Evolutionary conservation across 1,140 invertebrate species (phyloP), one percentile per base, ranked within the genome.

Genomic region (Anoplophora glabripennis): DNA sequence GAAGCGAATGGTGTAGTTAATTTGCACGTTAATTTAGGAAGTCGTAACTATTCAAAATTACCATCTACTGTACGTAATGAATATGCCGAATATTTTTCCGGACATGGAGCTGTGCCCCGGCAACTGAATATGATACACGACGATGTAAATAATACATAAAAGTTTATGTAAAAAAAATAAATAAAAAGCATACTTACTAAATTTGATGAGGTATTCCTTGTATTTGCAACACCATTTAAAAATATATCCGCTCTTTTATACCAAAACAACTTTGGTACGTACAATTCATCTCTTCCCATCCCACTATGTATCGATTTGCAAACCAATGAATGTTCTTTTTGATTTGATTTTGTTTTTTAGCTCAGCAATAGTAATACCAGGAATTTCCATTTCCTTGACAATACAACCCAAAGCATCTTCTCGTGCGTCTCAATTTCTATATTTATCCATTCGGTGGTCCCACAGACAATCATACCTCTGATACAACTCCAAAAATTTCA

Each of bases 271-370:
- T 61, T 61, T 47, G 62, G 62, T 21, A 57, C 53, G 36, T 64
- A 64, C 9, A 64, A 15, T 15, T 64, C 63, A 9, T 61, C 63
- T 38, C 46, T 47, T 34, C 54, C 57, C 12, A 33, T 51, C 51
- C 57, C 57, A 53, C 45, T 63, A 60, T 61, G 59, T 45, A 21
- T 57, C 38, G 60, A 64, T 56, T 60, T 64, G n/a, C 28, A 53
- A 48, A 63, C 57, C 17, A 54, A 45, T 18, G 51, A 47, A 41
- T 46, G 44, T 55, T 61, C 45, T 44, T 48, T 49, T 56, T 49
- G 42, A 51, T 61, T 64, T 64, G 14, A 64, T 64, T 59, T 64
- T 64, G 14, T 54, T 55, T 37, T 63, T 64, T 21, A 64, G 11
- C 18, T 64, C 62, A 47, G 44, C 36, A 35, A 53, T 52, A 48